Percentiles rank a stretch among this genome's conserved stretches.
These are phyloP conservation scores for Eristalis arbustorum DNA, from an alignment of 2,888 invertebrate genomes.

Conservation along the genomic window DNA sequence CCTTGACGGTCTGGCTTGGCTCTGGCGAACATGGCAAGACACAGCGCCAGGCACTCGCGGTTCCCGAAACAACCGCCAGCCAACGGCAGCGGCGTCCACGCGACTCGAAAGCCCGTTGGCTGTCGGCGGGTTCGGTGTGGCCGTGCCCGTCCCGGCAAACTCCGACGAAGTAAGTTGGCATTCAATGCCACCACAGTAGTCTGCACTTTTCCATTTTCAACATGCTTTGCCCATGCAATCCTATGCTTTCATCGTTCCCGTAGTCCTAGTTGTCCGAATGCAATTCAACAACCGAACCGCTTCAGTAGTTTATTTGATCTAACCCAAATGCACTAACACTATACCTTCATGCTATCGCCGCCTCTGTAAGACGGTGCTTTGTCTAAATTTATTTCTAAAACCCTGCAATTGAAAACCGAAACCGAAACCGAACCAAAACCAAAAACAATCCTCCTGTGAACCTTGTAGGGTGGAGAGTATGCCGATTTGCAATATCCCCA, in stretches of 20 bases:
- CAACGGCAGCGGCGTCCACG: slow-evolving; percentile 55
- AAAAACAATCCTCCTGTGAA: slow-evolving; percentile 61
- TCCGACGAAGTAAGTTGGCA: slow-evolving; percentile 59
- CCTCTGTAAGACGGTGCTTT: not conserved
- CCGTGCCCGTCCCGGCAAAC: not conserved
- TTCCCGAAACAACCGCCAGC: slow-evolving; percentile 50
- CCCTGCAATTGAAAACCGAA: slow-evolving; percentile 25
- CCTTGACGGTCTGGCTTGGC: slow-evolving; percentile 82
- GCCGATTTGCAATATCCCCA: slow-evolving; percentile 67
- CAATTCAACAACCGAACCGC: slow-evolving; percentile 23
- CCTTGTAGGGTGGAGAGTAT: slow-evolving; percentile 68
- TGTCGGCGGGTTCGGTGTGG: slow-evolving; percentile 28
- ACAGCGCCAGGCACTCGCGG: slow-evolving; percentile 81
- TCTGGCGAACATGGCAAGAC: slow-evolving; percentile 83
- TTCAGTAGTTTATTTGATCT: slow-evolving; percentile 20
- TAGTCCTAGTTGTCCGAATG: slow-evolving; percentile 46
- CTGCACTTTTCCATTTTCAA: slow-evolving; percentile 14
- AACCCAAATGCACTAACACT: slow-evolving; percentile 52
- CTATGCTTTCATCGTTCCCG: slow-evolving; percentile 36
- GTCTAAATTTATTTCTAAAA: slow-evolving; percentile 2
- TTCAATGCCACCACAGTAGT: slow-evolving; percentile 12
- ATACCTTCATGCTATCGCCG: slow-evolving; percentile 22
- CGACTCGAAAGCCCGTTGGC: slow-evolving; percentile 75
- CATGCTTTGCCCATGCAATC: slow-evolving; percentile 5
- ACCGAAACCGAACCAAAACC: slow-evolving; percentile 39